Percentiles rank a stretch among this genome's conserved stretches.
Evolutionary conservation across 2,113 vertebrate species (phyloP).

Genomic region (Heptranchias perlo): DNA sequence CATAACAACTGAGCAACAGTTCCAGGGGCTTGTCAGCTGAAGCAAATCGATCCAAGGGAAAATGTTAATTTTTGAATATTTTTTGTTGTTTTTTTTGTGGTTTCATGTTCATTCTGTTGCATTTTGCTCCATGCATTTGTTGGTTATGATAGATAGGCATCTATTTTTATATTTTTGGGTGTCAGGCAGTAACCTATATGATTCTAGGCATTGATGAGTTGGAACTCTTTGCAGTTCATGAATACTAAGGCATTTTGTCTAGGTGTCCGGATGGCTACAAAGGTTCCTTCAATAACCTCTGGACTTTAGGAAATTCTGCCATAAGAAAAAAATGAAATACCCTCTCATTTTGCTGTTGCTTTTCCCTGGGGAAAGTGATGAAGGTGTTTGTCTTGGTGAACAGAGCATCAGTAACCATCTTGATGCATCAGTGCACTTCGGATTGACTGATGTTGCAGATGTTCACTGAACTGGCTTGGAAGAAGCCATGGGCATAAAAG

Average conservation of each 20-base stretch:
- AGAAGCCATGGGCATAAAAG: neutral
- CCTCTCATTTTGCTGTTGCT: neutral
- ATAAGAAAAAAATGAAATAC: neutral
- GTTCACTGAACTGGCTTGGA: neutral
- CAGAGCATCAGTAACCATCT: neutral
- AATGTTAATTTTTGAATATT: neutral
- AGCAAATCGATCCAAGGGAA: neutral
- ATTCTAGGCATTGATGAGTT: neutral
- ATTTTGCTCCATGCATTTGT: neutral
- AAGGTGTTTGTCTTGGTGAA: neutral
- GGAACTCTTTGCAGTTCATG: neutral
- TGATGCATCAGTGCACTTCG: neutral
- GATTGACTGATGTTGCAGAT: neutral
- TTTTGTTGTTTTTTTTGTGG: neutral
- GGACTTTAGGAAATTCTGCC: neutral
- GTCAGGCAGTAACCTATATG: neutral
- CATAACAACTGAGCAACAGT: neutral
- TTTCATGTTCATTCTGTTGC: neutral
- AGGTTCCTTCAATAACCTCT: neutral
- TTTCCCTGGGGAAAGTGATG: neutral
- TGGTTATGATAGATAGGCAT: neutral
- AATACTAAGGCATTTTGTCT: neutral
- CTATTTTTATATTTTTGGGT: neutral
- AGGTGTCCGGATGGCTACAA: neutral
- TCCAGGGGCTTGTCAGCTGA: too few species aligned